phyloP scores from a whole-genome alignment of 1,140 invertebrate genomes.

The Aphelenchoides besseyi region DNA sequence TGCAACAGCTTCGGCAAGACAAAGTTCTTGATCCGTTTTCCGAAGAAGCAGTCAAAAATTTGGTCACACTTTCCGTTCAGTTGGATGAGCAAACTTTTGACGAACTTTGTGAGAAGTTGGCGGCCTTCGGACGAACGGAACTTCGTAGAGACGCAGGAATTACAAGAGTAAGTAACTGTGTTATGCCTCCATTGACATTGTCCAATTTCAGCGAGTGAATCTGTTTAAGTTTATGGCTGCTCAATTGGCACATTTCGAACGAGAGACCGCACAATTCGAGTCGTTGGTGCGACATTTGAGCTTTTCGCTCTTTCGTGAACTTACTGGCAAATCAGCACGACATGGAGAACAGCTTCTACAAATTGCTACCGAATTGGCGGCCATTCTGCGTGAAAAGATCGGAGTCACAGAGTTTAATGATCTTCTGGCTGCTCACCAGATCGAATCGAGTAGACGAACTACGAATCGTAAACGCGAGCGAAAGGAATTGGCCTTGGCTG shows the following conservation, averaged over 20 bases:
- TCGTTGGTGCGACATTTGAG: not conserved
- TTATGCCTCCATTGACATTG: not conserved
- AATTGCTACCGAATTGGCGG: conserved; percentile 24
- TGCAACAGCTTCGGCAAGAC: not conserved
- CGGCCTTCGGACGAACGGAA: not conserved
- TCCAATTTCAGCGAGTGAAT: conserved; percentile 1
- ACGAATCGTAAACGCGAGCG: not conserved
- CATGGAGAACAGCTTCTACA: conserved; percentile 18
- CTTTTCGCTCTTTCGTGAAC: conserved; percentile 7
- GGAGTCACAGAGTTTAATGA: conserved; percentile 17
- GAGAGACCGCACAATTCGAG: not conserved
- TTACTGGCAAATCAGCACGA: not conserved
- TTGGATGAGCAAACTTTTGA: not conserved
- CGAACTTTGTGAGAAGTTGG: not conserved
- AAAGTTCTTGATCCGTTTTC: not conserved
- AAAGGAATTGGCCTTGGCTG: conserved; percentile 18
- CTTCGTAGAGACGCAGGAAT: not conserved
- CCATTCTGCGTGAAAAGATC: conserved; percentile 23
- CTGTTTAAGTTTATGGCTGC: conserved; percentile 22
- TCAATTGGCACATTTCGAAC: not conserved
- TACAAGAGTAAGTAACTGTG: not conserved
- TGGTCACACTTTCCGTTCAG: conserved; percentile 10
- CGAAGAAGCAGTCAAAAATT: conserved; percentile 19
- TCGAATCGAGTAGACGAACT: conserved; percentile 14
- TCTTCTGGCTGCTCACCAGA: not conserved